These are phyloP conservation scores for Byasa hedistus DNA, from an alignment of 2,888 invertebrate species.

Conservation along the genomic window DNA sequence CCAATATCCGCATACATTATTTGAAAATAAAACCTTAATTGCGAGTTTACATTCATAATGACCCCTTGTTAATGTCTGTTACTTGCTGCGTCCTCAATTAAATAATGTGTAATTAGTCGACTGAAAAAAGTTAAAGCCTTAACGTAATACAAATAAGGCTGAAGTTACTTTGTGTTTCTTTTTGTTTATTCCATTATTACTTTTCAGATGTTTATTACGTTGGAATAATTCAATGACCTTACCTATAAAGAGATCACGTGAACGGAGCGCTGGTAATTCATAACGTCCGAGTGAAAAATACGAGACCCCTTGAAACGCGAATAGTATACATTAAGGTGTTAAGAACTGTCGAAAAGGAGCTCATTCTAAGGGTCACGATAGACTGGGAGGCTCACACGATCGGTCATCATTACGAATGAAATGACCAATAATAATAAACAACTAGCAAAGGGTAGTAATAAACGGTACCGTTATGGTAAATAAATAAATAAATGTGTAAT, in stretches of 20 bases:
- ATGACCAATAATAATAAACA: slow-evolving; percentile 74
- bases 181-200: background rate
- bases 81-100: background rate
- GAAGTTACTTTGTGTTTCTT: background rate
- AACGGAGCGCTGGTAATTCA: slow-evolving; percentile 10
- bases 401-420: slow-evolving; percentile 59
- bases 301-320: background rate
- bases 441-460: slow-evolving; percentile 57
- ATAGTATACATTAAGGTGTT: slow-evolving; percentile 1
- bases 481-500: slow-evolving; percentile 73
- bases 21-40: slow-evolving; percentile 10
- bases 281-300: slow-evolving; percentile 6
- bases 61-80: background rate
- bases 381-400: slow-evolving; percentile 45
- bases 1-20: slow-evolving; percentile 2
- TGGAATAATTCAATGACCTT: slow-evolving; percentile 3
- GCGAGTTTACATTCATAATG: slow-evolving; percentile 1
- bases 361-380: slow-evolving; percentile 37
- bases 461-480: slow-evolving; percentile 68
- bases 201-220: background rate
- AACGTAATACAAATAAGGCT: background rate
- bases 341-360: slow-evolving; percentile 32
- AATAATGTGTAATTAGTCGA: background rate
- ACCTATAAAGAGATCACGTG: slow-evolving; percentile 20
- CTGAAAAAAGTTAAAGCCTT: background rate